These are phyloP conservation scores for Ceratina australensis DNA, from an alignment of 1,140 invertebrate species.

Conservation along the genomic window DNA sequence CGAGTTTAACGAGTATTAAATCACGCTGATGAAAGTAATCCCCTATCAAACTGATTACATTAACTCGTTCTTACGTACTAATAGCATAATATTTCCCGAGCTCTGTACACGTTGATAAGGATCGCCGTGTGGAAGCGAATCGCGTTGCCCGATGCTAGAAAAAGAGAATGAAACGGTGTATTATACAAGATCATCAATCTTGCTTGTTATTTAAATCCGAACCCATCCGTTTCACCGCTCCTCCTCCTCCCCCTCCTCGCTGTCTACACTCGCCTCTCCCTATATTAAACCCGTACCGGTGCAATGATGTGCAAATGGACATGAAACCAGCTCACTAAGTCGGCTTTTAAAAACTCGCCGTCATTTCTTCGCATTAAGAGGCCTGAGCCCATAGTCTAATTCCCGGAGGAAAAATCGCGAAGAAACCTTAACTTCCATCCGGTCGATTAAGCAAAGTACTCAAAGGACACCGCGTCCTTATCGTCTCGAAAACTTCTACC, in stretches of 20 bases:
- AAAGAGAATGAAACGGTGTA: not conserved
- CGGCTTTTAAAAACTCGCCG: too few relatives aligned
- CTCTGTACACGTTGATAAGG: not conserved
- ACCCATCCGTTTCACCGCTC: not conserved
- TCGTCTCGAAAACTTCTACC: constrained; percentile 3
- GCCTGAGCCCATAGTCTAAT: too few relatives aligned
- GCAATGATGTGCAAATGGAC: too few relatives aligned
- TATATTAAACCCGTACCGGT: constrained; percentile 19
- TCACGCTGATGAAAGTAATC: not conserved
- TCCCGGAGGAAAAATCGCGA: not conserved
- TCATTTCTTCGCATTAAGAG: too few relatives aligned
- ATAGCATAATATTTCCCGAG: too few relatives aligned
- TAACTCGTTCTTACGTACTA: too few relatives aligned
- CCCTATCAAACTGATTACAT: too few relatives aligned
- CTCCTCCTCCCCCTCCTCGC: too few relatives aligned
- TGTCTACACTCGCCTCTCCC: constrained; percentile 18
- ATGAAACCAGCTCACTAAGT: too few relatives aligned
- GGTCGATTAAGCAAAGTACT: not conserved
- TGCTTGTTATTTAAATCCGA: constrained; percentile 35
- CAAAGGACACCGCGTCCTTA: not conserved
- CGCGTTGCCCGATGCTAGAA: too few relatives aligned
- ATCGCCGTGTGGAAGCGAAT: not conserved
- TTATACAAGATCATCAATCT: not conserved
- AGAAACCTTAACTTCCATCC: not conserved
- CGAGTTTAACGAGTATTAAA: not conserved